Percentiles rank a stretch among this genome's conserved stretches.
phyloP scores from a whole-genome alignment of 2,888 invertebrate genomes.

The Cryptus viduatorius region DNA sequence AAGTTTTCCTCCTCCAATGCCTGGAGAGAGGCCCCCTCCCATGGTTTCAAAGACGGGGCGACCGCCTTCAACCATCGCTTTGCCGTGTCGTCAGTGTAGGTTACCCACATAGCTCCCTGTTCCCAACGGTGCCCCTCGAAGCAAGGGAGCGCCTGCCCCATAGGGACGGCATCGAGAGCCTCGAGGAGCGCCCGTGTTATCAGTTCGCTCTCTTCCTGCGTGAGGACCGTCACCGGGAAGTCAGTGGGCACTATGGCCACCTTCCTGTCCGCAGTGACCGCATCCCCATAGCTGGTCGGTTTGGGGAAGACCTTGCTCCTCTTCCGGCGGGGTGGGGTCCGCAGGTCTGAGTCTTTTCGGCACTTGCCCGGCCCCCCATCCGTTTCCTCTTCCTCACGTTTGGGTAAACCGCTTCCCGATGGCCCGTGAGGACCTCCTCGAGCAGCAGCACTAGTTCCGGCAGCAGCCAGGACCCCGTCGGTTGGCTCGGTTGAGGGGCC shows the following conservation, averaged over 20 bases:
- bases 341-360: too few species aligned
- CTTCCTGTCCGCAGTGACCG: too few species aligned
- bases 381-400: too few species aligned
- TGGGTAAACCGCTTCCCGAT: too few species aligned
- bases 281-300: slow-evolving; percentile 18
- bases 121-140: slow-evolving; percentile 43
- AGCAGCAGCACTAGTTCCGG: too few species aligned
- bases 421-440: too few species aligned
- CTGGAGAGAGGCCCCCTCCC: slow-evolving; percentile 10
- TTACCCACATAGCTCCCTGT: slow-evolving; percentile 36
- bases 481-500: too few species aligned
- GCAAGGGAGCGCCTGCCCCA: slow-evolving; percentile 23
- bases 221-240: neutral
- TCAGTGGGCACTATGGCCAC: too few species aligned
- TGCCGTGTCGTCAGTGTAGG: slow-evolving; percentile 32
- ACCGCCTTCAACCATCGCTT: slow-evolving; percentile 12
- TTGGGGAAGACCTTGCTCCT: neutral
- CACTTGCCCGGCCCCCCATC: too few species aligned
- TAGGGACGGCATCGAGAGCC: slow-evolving; percentile 24
- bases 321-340: too few species aligned
- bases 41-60: neutral
- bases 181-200: neutral
- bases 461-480: too few species aligned
- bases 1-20: slow-evolving; percentile 22
- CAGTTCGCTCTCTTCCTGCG: neutral